A percentile compares a stretch with the other conserved stretches of the same genome.
Evolutionary conservation across 2,888 invertebrate species (phyloP).

Genomic region (Agrochola macilenta): DNA sequence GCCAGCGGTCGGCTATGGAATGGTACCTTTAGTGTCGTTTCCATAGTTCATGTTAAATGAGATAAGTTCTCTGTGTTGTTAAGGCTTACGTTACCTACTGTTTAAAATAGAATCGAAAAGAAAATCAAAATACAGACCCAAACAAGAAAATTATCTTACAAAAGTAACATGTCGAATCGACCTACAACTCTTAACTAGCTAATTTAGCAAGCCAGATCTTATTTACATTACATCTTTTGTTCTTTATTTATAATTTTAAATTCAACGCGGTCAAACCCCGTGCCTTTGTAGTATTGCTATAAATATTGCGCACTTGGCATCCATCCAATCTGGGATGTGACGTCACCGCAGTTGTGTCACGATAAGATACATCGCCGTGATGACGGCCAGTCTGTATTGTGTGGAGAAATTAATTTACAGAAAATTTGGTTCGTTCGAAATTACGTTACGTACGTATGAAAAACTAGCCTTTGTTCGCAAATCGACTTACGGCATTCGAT

Average conservation of each 20-base stretch:
- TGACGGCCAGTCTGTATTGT: not conserved
- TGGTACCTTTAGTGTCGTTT: not conserved
- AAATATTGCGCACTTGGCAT: slow-evolving; percentile 8
- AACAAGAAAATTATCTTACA: not conserved
- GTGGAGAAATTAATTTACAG: not conserved
- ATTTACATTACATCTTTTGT: not conserved
- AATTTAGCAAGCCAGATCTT: not conserved
- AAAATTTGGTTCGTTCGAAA: not conserved
- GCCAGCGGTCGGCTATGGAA: no score
- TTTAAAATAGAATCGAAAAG: not conserved
- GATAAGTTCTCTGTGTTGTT: no score
- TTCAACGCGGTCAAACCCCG: not conserved
- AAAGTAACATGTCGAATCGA: not conserved
- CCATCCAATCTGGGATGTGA: not conserved
- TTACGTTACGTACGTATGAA: not conserved
- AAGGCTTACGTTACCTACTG: not conserved
- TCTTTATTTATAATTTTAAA: not conserved
- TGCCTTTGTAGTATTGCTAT: slow-evolving; percentile 12
- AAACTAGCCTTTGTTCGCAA: not conserved
- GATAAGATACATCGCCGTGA: slow-evolving; percentile 5
- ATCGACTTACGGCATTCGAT: not conserved
- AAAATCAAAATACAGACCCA: not conserved
- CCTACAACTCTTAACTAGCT: not conserved
- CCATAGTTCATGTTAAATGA: no score
- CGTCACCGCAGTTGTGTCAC: not conserved